Base-by-base conservation (phyloP, 2,113 vertebrate genomes). In the Vulpes ferrilata region DNA sequence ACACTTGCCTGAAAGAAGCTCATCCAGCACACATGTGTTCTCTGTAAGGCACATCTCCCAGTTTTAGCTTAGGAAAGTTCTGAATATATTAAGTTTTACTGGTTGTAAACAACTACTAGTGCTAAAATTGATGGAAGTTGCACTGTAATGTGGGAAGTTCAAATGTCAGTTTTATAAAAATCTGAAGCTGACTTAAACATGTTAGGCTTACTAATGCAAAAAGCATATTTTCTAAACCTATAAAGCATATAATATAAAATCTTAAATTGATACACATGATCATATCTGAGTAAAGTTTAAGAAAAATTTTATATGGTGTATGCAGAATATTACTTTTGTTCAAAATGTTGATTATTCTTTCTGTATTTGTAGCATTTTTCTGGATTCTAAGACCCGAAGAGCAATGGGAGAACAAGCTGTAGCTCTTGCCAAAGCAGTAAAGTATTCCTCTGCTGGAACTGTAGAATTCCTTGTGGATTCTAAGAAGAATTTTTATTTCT, bases 381-480 rank as follows among this genome's bases (percentile, higher is more conserved):
- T 99, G 95, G 99, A 99, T 95, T 97, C 99, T 0, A 98, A 96
- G 92, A 99, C 99, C 3, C 99, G 99, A 85, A 99, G 97, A 97
- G 99, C 99, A 0, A 99, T 99, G 99, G 99, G 99, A 65, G 99
- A 99, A 95, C 99, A 99, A 98, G 99, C 99, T 0, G 99, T 99
- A 55, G 99, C 99, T 97, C 99, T 99, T 97, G 99, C 99, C 96
- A 99, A 98, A 98, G 99, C 99, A 0, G 99, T 99, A 4, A 98
- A 99, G 94, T 99, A 99, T 97, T 99, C 99, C 9, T 99, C 99
- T 93, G 99, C 99, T 25, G 99, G 99, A 92, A 99, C 99, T 0
- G 99, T 99, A 83, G 99, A 99, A 99, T 99, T 99, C 97, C 99
- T 99, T 96, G 99, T 99, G 90, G 99, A 99, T 96, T 99, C 99